phyloP scores from a whole-genome alignment of 2,888 invertebrate genomes.

The Aproaerema taeniolella region DNA sequence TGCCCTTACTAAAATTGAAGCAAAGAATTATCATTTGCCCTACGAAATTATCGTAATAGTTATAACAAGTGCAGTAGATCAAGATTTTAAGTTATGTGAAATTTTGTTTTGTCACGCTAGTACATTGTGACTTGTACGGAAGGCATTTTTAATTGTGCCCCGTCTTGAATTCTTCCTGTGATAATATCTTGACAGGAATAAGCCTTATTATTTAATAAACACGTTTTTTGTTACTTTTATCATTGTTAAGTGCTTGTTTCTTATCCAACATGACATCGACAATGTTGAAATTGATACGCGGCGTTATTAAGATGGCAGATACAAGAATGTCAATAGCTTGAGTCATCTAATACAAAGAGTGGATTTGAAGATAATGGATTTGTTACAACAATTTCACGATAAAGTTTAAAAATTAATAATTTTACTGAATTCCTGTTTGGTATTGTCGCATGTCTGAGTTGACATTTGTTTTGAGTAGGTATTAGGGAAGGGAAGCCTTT shows the following conservation, averaged over 20 bases:
- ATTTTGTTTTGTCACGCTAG: conserved; percentile 23
- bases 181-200: conserved; percentile 33
- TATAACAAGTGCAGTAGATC: neutral
- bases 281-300: conserved; percentile 20
- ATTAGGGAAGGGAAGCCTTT: no score
- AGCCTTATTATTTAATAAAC: conserved; percentile 25
- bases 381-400: no score
- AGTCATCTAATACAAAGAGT: conserved; percentile 11
- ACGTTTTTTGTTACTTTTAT: no score
- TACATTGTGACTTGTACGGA: conserved; percentile 32
- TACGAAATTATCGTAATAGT: neutral
- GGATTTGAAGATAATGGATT: no score
- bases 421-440: no score
- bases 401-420: no score
- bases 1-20: conserved; percentile 6
- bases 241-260: no score
- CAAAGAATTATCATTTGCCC: neutral
- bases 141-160: conserved; percentile 40
- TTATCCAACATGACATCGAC: conserved; percentile 26
- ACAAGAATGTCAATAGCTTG: conserved; percentile 15
- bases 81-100: conserved; percentile 1
- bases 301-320: conserved; percentile 10
- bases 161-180: conserved; percentile 41
- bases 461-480: no score
- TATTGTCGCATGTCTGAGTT: no score